Percentiles rank a stretch among this genome's conserved stretches.
phyloP scores from a whole-genome alignment of 2,113 vertebrate species.

The Gobio gobio region DNA sequence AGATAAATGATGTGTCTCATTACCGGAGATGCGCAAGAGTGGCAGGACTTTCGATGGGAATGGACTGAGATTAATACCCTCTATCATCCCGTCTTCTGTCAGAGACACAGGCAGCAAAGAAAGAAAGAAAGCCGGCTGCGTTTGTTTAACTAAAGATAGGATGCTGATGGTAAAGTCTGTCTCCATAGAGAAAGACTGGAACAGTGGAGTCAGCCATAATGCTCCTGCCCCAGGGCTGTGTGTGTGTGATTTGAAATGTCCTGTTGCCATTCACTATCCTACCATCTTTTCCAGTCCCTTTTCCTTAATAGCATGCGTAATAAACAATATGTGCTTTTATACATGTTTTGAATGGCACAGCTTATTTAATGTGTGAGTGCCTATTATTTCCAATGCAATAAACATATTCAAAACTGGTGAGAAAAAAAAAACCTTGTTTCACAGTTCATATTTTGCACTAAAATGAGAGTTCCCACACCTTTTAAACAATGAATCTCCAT shows the following conservation, averaged over 20 bases:
- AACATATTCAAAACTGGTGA: background rate
- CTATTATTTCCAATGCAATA: background rate
- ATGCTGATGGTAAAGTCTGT: slow-evolving; percentile 18
- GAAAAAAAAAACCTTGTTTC: background rate
- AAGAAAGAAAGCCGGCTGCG: slow-evolving; percentile 2
- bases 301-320: background rate
- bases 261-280: slow-evolving; percentile 15
- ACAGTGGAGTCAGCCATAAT: slow-evolving; percentile 19
- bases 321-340: background rate
- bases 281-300: background rate
- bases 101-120: background rate
- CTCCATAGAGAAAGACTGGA: slow-evolving; percentile 11
- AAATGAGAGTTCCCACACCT: background rate
- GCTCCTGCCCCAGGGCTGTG: background rate
- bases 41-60: slow-evolving; percentile 25
- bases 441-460: background rate
- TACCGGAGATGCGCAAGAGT: slow-evolving; percentile 25
- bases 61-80: slow-evolving; percentile 44
- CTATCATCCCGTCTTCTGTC: slow-evolving; percentile 33
- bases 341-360: background rate
- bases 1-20: slow-evolving; percentile 35
- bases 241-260: slow-evolving; percentile 29
- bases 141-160: slow-evolving; percentile 42
- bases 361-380: background rate
- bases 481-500: background rate